Evolutionary conservation across 2,113 vertebrate genomes (phyloP), one percentile per base, ranked within the genome.

Genomic region (Lichenostomus cassidix): DNA sequence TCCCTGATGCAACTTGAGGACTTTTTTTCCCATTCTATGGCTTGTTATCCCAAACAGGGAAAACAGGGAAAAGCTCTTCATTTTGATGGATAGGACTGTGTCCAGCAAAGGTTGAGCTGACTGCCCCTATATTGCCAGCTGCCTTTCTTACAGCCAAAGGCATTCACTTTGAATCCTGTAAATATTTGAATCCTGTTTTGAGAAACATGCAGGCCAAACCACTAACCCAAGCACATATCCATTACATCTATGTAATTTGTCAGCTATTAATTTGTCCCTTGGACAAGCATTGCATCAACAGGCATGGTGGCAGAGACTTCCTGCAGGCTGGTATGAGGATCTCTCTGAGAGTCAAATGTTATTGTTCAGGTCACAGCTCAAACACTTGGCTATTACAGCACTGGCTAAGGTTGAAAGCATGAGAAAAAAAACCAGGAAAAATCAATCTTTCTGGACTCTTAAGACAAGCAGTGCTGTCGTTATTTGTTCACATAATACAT

Each of bases 381-480:
- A 91, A 67, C 82, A 82, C 19, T 62, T 47, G 39, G 29, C 50
- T 83, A 79, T 58, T 79, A 55, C 17, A 65, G 6, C 29, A 49
- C 29, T 41, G 12, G 3, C 4, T 85, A 25, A 3, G 5, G 10
- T 80, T 90, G 63, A 80, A 83, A 95, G 44, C 55, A 59, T 65
- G 33, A 89, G 28, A 78, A 18, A 35, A 28, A 67, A 67, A 63
- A 53, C 46, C 46, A 89, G 71, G 62, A 29, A 96, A 96, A 93
- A 96, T 96, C 78, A 90, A 77, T 88, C 89, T 91, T 93, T 75
- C n/a, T 67, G 11, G n/a, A 42, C 41, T 96, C 94, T 87, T 85
- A 68, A 64, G 47, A 52, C 33, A 90, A 94, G 70, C 4, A 80
- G 2, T 24, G 37, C 49, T 78, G 24, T 53, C 83, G 21, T 55